Conservation (phyloP, 2,113 vertebrate genomes). For the Xiphophorus maculatus region DNA sequence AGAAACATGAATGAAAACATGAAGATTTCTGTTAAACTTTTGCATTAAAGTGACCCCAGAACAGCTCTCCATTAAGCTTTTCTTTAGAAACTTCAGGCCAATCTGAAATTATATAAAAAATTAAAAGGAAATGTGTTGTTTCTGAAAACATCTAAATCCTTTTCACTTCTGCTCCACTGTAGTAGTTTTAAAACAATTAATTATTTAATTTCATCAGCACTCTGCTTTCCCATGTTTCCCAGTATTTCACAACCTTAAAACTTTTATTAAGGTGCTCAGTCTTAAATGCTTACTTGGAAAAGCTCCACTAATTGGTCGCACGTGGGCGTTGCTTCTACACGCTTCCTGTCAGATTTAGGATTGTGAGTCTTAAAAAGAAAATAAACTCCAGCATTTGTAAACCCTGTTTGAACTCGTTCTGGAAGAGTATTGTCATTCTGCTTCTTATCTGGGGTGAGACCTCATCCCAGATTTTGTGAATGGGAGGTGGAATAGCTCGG, state of each 20-base stretch:
- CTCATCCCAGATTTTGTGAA: slow-evolving; percentile 25
- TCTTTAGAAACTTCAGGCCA: background rate
- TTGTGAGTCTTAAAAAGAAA: slow-evolving; percentile 5
- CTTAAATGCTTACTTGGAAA: background rate
- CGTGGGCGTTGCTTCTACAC: background rate
- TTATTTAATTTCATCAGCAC: background rate
- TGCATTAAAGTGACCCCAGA: background rate
- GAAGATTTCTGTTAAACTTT: no score
- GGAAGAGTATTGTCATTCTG: slow-evolving; percentile 6
- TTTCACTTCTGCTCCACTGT: background rate
- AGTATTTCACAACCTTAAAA: background rate
- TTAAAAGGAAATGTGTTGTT: background rate
- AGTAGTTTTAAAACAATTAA: background rate
- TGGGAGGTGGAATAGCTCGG: slow-evolving; percentile 49
- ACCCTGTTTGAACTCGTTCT: slow-evolving; percentile 2
- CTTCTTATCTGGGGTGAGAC: slow-evolving; percentile 35
- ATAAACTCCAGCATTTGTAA: background rate
- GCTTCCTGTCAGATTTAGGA: background rate
- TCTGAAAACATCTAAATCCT: background rate
- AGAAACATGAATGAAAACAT: background rate
- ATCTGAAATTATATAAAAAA: background rate
- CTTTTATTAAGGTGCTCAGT: background rate
- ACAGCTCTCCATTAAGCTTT: background rate
- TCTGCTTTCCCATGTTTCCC: background rate
- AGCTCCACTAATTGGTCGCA: background rate